Evolutionary conservation across 2,113 vertebrate species (phyloP).

Genomic region (Leptosomus discolor): DNA sequence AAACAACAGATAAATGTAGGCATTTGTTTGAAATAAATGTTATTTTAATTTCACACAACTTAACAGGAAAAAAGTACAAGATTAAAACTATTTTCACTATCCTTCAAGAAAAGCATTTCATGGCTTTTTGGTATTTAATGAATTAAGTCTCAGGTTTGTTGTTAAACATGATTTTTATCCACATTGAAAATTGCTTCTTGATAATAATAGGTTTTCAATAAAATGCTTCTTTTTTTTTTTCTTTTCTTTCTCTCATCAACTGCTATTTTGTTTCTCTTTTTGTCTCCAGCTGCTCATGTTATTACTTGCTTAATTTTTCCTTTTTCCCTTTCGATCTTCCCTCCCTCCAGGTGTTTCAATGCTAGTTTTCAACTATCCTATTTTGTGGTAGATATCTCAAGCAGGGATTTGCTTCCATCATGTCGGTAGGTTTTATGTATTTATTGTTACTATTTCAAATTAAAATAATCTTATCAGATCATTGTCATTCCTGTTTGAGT

Average conservation of each 20-base stretch:
- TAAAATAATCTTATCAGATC: background rate
- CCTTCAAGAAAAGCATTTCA: background rate
- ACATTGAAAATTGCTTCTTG: constrained; percentile 51
- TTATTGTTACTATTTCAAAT: background rate
- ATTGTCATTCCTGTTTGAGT: background rate
- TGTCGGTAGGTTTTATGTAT: background rate
- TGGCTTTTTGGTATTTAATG: background rate
- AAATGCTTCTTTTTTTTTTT: background rate
- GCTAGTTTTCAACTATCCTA: background rate
- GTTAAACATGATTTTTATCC: constrained; percentile 57
- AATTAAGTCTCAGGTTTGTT: constrained; percentile 34
- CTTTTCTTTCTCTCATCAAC: constrained; percentile 43
- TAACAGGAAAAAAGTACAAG: background rate
- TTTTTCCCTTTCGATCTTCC: constrained; percentile 20
- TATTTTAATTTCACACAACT: background rate
- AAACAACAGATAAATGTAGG: background rate
- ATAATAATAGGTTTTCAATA: constrained; percentile 69
- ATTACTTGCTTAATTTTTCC: constrained; percentile 66
- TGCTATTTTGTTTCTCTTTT: constrained; percentile 44
- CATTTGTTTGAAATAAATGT: background rate
- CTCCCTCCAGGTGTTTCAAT: constrained; percentile 37
- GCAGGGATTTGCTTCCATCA: background rate
- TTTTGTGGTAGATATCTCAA: background rate
- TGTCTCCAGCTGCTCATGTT: constrained; percentile 63
- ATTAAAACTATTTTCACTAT: background rate